Evolutionary conservation across 2,888 invertebrate species (phyloP), one percentile per base, ranked within the genome.

Genomic region (Chrysolina oricalcia): DNA sequence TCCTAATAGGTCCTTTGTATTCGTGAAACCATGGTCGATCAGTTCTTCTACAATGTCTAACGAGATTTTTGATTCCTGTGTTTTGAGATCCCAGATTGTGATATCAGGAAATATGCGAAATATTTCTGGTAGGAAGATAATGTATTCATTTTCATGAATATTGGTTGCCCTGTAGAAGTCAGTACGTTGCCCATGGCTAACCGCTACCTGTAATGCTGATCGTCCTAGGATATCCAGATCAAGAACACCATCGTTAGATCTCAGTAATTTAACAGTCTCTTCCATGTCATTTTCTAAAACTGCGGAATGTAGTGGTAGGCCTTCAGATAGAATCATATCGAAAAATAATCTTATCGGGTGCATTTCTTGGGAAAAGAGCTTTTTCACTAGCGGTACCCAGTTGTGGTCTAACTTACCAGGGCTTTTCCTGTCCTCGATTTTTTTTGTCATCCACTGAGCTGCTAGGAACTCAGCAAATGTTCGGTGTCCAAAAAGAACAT

Each of bases 381-480:
- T 73, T 40, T 73, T 68, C 41, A 73, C 35, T 5, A 73, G 41
- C 8, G 68, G 68, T 21, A 43, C 9, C 73, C 73, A 73, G 2
- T 19, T 40, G 10, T 21, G 3, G 17, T 73, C 69, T 40, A 62
- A 73, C 2, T 48, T n/a, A 10, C 69, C 73, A 9, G 50, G 17
- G 17, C 15, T 50, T 69, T 50, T 68, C 13, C 17, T 63, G n/a
- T 59, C 63, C 10, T 63, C 17, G 17, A 73, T 73, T 23, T 73
- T 67, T 23, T 68, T 73, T 2, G 73, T 40, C 23, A 73, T n/a
- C 73, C 73, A 73, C 19, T 69, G 41, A 41, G 73, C 73, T 3
- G 73, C 73, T 53, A 73, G n/a, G n/a, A 73, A 73, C 53, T 73
- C 73, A 11, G 73, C 73, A 27, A 73, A 73, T 0, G 68, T 73